phyloP scores from a whole-genome alignment of 2,797 vertebrate genomes.

The Sebastes matsubarae region DNA sequence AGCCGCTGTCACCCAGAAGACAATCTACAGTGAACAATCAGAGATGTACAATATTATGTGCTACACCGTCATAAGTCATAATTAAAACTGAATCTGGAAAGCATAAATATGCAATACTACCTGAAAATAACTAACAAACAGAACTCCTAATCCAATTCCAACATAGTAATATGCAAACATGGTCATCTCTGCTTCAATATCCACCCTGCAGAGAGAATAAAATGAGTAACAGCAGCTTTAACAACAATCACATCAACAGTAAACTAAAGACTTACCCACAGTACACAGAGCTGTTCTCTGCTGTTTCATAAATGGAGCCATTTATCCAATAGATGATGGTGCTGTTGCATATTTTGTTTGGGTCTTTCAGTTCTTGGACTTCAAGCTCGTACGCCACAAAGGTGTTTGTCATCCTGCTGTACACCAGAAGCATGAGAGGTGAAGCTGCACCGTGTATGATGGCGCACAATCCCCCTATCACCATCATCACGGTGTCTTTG shows the following conservation, averaged over 20 bases:
- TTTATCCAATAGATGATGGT: conserved; percentile 89
- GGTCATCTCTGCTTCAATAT: conserved; percentile 84
- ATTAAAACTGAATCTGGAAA: not conserved
- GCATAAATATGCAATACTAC: conserved; percentile 54
- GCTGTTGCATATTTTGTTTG: conserved; percentile 88
- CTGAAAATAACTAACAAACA: conserved; percentile 84
- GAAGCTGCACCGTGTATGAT: conserved; percentile 88
- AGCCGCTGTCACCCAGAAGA: conserved; percentile 83
- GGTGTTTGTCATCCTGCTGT: conserved; percentile 91
- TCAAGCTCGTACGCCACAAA: conserved; percentile 92
- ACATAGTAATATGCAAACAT: conserved; percentile 85
- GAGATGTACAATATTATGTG: not conserved
- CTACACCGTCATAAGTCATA: not conserved
- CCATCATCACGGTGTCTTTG: conserved; percentile 89
- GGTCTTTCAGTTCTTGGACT: conserved; percentile 85
- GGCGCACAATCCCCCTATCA: conserved; percentile 87
- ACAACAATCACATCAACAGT: not conserved
- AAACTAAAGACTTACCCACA: conserved; percentile 77
- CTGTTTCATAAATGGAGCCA: conserved; percentile 73
- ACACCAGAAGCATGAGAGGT: conserved; percentile 89
- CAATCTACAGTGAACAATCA: conserved; percentile 68
- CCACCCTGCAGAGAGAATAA: conserved; percentile 69
- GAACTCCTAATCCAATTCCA: conserved; percentile 78
- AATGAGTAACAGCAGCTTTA: not conserved
- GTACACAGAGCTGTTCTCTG: conserved; percentile 64